Evolutionary conservation across 1,140 invertebrate genomes (phyloP).

Genomic region (Dinoponera quadriceps): DNA sequence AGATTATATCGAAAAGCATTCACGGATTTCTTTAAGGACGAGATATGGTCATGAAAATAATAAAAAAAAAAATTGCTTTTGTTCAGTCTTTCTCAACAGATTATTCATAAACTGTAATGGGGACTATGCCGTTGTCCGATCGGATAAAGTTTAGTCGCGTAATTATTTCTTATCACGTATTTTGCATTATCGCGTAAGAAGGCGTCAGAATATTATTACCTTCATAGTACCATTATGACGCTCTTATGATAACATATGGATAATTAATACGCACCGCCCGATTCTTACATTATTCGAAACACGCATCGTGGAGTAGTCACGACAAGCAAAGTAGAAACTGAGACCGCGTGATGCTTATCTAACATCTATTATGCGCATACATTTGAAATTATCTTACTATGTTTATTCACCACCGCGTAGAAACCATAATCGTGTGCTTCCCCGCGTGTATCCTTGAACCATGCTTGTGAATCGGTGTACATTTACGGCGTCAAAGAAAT

Average conservation of each 20-base stretch:
- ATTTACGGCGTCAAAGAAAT: not conserved
- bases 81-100: too few species aligned
- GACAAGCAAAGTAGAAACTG: slow-evolving; percentile 26
- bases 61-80: too few species aligned
- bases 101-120: too few species aligned
- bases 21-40: too few species aligned
- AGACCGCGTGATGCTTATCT: slow-evolving; percentile 49
- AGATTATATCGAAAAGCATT: too few species aligned
- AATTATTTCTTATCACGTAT: not conserved
- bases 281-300: slow-evolving; percentile 46
- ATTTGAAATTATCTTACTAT: slow-evolving; percentile 55
- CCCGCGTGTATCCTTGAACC: slow-evolving; percentile 14
- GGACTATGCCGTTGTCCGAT: too few species aligned
- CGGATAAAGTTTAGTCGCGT: not conserved
- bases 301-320: not conserved
- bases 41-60: too few species aligned
- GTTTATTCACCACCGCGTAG: slow-evolving; percentile 10
- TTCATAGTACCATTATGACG: not conserved
- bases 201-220: not conserved
- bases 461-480: not conserved
- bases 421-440: slow-evolving; percentile 50
- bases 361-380: slow-evolving; percentile 70
- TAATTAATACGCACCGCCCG: slow-evolving; percentile 5
- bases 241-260: not conserved
- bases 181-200: not conserved